Base-by-base conservation (phyloP, 2,888 invertebrate genomes). In the Nasonia oneida region DNA sequence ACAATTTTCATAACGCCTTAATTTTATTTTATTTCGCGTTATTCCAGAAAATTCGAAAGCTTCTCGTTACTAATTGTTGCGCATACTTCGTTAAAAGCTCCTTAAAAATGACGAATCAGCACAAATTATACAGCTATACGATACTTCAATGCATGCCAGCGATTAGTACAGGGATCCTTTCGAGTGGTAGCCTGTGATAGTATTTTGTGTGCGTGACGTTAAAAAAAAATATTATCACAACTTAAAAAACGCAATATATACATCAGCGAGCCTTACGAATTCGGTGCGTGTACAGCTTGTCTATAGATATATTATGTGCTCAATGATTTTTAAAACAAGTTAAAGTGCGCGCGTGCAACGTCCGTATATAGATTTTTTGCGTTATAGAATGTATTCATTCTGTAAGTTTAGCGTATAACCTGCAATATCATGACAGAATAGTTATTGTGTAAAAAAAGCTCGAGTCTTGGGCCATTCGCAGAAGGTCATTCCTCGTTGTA, bases 101-200 rank as follows among this genome's bases (percentile, higher is more conserved):
- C 14, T 67, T 67, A 29, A 23, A 70, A 61, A 23, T 61, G 10
- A 61, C 10, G 61, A 23, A 23, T 23, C n/a, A 18, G 37, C 70
- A 70, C 15, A 71, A 71, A 71, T 15, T n/a, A 29, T 29, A 1
- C 29, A 29, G 3, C 8, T 29, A 64, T 23, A 67, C 14, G 2
- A 6, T 61, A 29, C 37, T 37, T 37, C 37, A 0, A 67, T 29
- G 12, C 1, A 67, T n/a, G 33, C 1, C 18, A 23, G 3, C n/a
- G n/a, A 14, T 71, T 61, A 71, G 73, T 61, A 10, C 74, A 42
- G 29, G 39, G 57, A 81, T 61, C 42, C 61, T 76, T 73, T 71
- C 14, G 77, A 81, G 57, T 73, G 29, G 75, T 81, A 84, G 77
- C 77, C 81, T 81, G 84, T 86, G 83, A 82, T 78, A 79, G 82